These are phyloP conservation scores for Seriola rivoliana DNA, from an alignment of 2,113 vertebrate species.

Conservation along the genomic window DNA sequence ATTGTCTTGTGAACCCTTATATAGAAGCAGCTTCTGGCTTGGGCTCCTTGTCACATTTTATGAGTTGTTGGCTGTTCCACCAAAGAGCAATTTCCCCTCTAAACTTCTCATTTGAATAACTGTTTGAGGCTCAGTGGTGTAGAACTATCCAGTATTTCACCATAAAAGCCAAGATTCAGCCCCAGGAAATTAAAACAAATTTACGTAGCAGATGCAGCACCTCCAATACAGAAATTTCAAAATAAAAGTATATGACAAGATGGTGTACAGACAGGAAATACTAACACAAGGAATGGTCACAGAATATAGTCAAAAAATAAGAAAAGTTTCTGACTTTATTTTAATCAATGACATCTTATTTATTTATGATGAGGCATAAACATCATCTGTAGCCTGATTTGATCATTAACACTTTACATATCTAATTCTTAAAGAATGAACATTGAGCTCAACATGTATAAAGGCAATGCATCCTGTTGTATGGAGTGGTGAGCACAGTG, in stretches of 20 bases:
- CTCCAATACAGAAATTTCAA: not conserved
- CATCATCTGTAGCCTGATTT: not conserved
- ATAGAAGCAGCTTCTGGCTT: not conserved
- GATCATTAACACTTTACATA: not conserved
- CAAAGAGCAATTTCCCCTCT: not conserved
- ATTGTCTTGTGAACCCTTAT: not conserved
- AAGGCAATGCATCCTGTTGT: not conserved
- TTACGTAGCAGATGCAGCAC: not conserved
- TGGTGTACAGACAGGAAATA: not conserved
- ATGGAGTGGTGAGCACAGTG: not conserved
- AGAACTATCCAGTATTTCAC: constrained; percentile 9
- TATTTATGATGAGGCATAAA: not conserved
- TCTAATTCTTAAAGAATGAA: not conserved
- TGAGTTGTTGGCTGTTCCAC: not conserved
- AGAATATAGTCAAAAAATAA: not conserved
- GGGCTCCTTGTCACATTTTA: not conserved
- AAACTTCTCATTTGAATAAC: not conserved
- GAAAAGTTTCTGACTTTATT: not conserved
- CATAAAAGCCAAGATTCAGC: not conserved
- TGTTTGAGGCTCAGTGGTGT: not conserved
- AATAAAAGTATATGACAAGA: not conserved
- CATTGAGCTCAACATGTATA: not conserved
- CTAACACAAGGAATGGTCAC: not conserved
- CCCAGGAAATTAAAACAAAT: not conserved
- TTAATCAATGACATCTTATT: not conserved